Percentiles rank a stretch among this genome's conserved stretches.
phyloP scores from a whole-genome alignment of 2,888 invertebrate species.

The Eudemis profundana region DNA sequence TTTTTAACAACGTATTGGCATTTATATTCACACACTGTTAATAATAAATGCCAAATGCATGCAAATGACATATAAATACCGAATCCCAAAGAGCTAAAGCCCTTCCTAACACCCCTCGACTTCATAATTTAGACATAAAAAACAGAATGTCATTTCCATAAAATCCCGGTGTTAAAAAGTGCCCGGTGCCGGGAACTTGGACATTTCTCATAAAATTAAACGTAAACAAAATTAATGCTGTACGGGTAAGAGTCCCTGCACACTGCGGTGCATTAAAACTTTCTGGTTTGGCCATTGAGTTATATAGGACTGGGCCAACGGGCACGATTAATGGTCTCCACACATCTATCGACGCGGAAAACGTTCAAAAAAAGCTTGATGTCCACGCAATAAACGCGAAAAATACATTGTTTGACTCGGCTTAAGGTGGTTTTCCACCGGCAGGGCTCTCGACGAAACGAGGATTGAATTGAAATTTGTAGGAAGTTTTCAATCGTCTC shows the following conservation, averaged over 20 bases:
- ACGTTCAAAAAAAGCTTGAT: too few species aligned
- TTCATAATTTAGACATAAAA: conserved; percentile 43
- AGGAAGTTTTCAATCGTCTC: too few species aligned
- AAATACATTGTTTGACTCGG: too few species aligned
- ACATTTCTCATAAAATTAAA: conserved; percentile 45
- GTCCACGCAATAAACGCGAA: too few species aligned
- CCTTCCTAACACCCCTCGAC: conserved; percentile 16
- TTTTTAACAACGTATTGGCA: too few species aligned
- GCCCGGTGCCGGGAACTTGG: conserved; percentile 18
- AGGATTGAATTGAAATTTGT: too few species aligned
- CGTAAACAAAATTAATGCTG: conserved; percentile 47
- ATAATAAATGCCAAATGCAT: neutral
- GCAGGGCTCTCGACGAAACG: too few species aligned
- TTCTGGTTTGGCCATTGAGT: conserved; percentile 13
- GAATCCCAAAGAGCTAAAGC: conserved; percentile 21
- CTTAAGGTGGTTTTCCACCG: too few species aligned
- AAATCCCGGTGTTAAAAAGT: conserved; percentile 44
- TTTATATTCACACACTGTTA: too few species aligned
- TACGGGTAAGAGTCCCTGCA: conserved; percentile 36
- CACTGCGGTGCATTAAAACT: conserved; percentile 41
- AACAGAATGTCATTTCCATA: conserved; percentile 34
- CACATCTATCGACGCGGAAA: too few species aligned
- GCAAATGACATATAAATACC: neutral
- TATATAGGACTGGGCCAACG: too few species aligned
- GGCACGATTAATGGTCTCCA: too few species aligned